Evolutionary conservation across 2,113 vertebrate genomes (phyloP).

Genomic region (Mungos mungo): DNA sequence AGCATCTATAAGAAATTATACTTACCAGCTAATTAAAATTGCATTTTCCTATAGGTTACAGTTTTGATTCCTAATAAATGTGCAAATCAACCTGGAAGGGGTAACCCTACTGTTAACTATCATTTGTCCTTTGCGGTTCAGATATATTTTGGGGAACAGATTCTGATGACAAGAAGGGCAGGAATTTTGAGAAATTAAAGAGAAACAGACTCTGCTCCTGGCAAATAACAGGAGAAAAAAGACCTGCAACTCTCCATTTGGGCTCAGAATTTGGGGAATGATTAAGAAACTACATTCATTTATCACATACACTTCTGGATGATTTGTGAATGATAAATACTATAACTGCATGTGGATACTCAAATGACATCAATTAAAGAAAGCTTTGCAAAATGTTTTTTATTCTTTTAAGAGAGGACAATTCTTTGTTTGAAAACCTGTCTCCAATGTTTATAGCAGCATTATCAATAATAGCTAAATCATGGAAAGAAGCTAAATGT

Average conservation of each 20-base stretch:
- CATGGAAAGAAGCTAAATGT: background rate
- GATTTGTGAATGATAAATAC: conserved; percentile 39
- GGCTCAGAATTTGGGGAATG: background rate
- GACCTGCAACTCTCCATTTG: background rate
- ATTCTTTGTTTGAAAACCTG: conserved; percentile 12
- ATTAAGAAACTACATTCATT: background rate
- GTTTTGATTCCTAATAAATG: conserved; percentile 8
- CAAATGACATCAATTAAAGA: background rate
- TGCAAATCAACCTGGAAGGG: background rate
- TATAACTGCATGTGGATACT: background rate
- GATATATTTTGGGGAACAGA: conserved; percentile 32
- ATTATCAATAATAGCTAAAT: background rate
- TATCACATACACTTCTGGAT: background rate
- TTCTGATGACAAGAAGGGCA: background rate
- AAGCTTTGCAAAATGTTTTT: background rate
- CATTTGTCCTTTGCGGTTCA: conserved; percentile 2
- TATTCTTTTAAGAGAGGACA: background rate
- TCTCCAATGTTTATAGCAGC: background rate
- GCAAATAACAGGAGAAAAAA: background rate
- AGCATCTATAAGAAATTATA: conserved; percentile 20
- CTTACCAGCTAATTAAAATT: conserved; percentile 14
- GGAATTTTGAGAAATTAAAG: conserved; percentile 50
- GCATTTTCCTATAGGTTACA: background rate
- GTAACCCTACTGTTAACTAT: background rate
- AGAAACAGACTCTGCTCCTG: background rate